Percentiles rank a stretch among this genome's conserved stretches.
Conservation (phyloP, 2,888 invertebrate genomes). For the Nasonovia ribisnigri region DNA sequence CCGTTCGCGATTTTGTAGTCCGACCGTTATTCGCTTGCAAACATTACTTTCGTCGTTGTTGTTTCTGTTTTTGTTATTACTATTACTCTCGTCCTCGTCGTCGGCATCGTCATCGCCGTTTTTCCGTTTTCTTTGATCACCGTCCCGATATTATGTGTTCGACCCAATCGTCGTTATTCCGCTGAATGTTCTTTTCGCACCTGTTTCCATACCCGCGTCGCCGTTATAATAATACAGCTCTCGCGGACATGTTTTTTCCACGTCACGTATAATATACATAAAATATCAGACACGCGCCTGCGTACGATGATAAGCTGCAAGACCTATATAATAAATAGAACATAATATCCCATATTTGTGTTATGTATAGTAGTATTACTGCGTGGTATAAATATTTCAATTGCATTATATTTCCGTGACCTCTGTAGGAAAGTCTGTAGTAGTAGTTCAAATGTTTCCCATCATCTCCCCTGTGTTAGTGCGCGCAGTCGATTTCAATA, state of each 20-base stretch:
- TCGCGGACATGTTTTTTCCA: neutral
- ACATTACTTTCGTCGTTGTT: neutral
- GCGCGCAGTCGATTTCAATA: neutral
- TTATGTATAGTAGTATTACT: neutral
- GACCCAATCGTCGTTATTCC: constrained; percentile 1
- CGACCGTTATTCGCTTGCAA: neutral
- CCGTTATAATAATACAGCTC: neutral
- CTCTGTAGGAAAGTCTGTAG: neutral
- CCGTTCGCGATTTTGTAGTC: neutral
- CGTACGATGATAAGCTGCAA: neutral
- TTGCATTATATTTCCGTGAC: neutral
- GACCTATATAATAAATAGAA: neutral
- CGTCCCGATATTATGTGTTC: neutral
- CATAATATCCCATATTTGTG: neutral
- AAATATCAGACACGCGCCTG: neutral
- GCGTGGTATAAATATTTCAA: neutral
- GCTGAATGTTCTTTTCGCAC: neutral
- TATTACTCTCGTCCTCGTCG: neutral
- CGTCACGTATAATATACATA: constrained; percentile 10
- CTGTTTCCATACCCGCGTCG: neutral
- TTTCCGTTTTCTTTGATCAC: constrained; percentile 14
- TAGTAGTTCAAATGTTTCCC: neutral
- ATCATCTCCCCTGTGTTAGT: no score
- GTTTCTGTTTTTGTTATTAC: neutral
- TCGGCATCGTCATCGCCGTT: neutral